A percentile compares a stretch with the other conserved stretches of the same genome.
Evolutionary conservation across 1,140 invertebrate genomes (phyloP).

Genomic region (Drosophila oshimai): DNA sequence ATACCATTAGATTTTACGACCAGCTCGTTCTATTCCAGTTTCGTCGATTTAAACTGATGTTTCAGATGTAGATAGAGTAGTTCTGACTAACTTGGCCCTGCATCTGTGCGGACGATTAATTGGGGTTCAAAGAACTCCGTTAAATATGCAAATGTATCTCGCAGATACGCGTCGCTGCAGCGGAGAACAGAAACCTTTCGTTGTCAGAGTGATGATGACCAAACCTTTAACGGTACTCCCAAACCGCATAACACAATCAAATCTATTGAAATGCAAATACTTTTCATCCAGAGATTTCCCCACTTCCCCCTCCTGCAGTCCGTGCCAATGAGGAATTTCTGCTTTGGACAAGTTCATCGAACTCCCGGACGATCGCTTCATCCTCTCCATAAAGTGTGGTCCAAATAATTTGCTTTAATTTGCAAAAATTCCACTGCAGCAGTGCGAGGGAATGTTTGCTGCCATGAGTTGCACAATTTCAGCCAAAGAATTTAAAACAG

Average conservation of each 20-base stretch:
- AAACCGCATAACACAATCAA: constrained; percentile 52
- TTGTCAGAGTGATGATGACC: constrained; percentile 28
- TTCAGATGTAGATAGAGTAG: constrained; percentile 10
- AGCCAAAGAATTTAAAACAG: neutral
- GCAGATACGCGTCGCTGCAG: constrained; percentile 65
- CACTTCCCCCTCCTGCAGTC: neutral
- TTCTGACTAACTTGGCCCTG: constrained; percentile 16
- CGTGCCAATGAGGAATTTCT: constrained; percentile 25
- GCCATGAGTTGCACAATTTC: constrained; percentile 4
- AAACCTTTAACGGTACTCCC: constrained; percentile 61
- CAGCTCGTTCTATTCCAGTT: constrained; percentile 9
- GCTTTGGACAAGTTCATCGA: constrained; percentile 52
- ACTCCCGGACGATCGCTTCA: constrained; percentile 13
- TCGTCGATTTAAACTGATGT: neutral
- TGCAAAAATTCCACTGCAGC: constrained; percentile 9
- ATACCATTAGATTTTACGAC: constrained; percentile 31
- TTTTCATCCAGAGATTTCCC: constrained; percentile 15
- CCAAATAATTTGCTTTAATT: constrained; percentile 19
- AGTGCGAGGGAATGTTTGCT: neutral
- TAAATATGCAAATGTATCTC: constrained; percentile 73
- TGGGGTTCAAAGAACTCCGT: constrained; percentile 65
- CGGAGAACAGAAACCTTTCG: constrained; percentile 34
- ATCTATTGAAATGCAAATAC: constrained; percentile 74
- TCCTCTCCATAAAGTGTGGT: neutral
- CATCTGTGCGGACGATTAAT: constrained; percentile 30